Percentiles rank a stretch among this genome's conserved stretches.
Conservation (phyloP, 2,888 invertebrate genomes). For the Epirrita christyi region DNA sequence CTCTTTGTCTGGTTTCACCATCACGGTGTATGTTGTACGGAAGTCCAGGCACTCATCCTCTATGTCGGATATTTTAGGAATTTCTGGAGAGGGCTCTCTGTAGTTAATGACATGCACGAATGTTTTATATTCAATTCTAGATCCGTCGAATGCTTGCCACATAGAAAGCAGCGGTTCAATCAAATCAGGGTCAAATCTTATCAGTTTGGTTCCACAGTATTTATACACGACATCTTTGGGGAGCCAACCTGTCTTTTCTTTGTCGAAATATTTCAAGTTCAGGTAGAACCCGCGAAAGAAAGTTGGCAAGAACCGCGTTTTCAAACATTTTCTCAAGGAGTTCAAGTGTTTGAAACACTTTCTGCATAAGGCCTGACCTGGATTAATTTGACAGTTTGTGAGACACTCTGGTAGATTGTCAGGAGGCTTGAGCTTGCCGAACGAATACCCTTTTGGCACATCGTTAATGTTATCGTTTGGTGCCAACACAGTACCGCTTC, state of each 20-base stretch:
- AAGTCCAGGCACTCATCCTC: slow-evolving; percentile 62
- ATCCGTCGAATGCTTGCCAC: slow-evolving; percentile 74
- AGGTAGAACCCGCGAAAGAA: slow-evolving; percentile 64
- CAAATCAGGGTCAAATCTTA: slow-evolving; percentile 73
- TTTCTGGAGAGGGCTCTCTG: slow-evolving; percentile 64
- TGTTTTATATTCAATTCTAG: slow-evolving; percentile 74
- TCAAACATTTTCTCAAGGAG: slow-evolving; percentile 62
- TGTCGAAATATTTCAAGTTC: slow-evolving; percentile 63
- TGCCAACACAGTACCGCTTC: slow-evolving; percentile 67
- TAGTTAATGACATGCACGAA: slow-evolving; percentile 79
- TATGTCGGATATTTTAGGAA: slow-evolving; percentile 71
- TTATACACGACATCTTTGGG: slow-evolving; percentile 70
- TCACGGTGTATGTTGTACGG: slow-evolving; percentile 70
- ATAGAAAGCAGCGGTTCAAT: slow-evolving; percentile 77
- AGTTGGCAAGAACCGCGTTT: slow-evolving; percentile 56
- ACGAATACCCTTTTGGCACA: slow-evolving; percentile 73
- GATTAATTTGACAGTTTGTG: slow-evolving; percentile 60
- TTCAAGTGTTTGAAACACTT: slow-evolving; percentile 77
- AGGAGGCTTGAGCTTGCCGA: slow-evolving; percentile 71
- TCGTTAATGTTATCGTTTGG: slow-evolving; percentile 77
- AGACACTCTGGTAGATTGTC: slow-evolving; percentile 76
- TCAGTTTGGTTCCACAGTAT: slow-evolving; percentile 65
- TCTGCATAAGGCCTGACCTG: slow-evolving; percentile 65
- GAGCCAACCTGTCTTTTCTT: slow-evolving; percentile 73
- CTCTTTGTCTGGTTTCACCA: slow-evolving; percentile 63